Evolutionary conservation across 2,888 invertebrate species (phyloP).

Genomic region (Subacronicta megacephala): DNA sequence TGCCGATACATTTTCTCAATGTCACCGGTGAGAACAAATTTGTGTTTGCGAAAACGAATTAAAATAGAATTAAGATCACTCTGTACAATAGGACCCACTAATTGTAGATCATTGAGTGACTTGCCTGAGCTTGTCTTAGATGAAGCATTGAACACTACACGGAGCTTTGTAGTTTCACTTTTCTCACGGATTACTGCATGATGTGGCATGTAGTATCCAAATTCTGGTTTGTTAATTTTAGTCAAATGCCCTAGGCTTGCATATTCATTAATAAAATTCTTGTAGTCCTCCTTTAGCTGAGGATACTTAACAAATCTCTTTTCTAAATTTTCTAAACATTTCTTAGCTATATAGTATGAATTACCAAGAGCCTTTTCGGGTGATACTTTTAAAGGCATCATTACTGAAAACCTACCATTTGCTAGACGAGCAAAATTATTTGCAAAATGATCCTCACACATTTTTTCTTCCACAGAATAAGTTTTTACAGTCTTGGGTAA

Average conservation of each 20-base stretch:
- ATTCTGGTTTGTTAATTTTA: conserved; percentile 2
- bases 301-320: conserved; percentile 8
- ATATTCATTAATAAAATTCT: too few species aligned
- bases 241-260: not conserved
- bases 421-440: not conserved
- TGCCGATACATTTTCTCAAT: conserved; percentile 8
- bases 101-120: conserved; percentile 12
- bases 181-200: conserved; percentile 21
- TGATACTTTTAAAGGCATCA: not conserved
- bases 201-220: conserved; percentile 22
- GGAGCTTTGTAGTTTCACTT: conserved; percentile 22
- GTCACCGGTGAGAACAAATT: conserved; percentile 3
- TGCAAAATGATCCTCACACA: conserved; percentile 4
- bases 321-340: conserved; percentile 7
- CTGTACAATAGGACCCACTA: conserved; percentile 10
- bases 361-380: conserved; percentile 5
- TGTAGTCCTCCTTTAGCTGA: not conserved
- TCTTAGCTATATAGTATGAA: conserved; percentile 5
- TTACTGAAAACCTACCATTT: conserved; percentile 10
- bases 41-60: conserved; percentile 6
- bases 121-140: conserved; percentile 18
- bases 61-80: conserved; percentile 8
- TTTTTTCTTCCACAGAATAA: conserved; percentile 9
- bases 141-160: conserved; percentile 25
- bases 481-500: conserved; percentile 1